Evolutionary conservation across 1,140 invertebrate genomes (phyloP).

Genomic region (Eumeta japonica): DNA sequence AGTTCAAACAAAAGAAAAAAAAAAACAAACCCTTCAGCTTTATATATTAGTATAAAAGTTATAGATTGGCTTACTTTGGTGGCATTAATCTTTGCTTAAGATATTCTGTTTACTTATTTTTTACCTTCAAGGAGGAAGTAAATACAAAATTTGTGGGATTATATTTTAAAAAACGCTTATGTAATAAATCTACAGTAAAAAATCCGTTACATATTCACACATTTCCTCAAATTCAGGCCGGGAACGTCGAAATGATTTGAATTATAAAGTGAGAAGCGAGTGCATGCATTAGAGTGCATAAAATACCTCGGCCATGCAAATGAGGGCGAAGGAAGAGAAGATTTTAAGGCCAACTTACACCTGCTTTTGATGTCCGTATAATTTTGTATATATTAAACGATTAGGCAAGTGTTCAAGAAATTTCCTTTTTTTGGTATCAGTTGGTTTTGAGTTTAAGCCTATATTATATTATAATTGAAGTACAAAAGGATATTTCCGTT

Average conservation of each 20-base stretch:
- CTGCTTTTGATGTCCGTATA: too few species aligned
- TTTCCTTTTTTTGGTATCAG: constrained; percentile 2
- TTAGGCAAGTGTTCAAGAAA: constrained; percentile 6
- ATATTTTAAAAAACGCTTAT: too few species aligned
- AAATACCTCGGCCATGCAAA: constrained; percentile 47
- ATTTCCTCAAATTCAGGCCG: constrained; percentile 39
- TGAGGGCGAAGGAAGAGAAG: constrained; percentile 28
- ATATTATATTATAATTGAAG: too few species aligned
- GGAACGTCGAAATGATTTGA: constrained; percentile 52
- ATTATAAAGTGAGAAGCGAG: constrained; percentile 49
- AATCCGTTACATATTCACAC: constrained; percentile 19
- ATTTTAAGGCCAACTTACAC: constrained; percentile 24
- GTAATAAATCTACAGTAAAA: constrained; percentile 14
- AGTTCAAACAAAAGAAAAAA: too few species aligned
- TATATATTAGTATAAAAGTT: too few species aligned
- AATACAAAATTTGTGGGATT: background rate
- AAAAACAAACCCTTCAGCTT: too few species aligned
- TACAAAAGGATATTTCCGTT: too few species aligned
- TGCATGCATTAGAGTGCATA: constrained; percentile 44
- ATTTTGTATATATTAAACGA: too few species aligned
- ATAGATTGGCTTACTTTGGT: too few species aligned
- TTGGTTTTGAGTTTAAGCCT: too few species aligned
- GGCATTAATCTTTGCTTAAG: too few species aligned
- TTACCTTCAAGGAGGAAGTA: background rate
- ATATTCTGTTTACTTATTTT: background rate